Base-by-base conservation (phyloP, 2,113 vertebrate species). In the Rhagologus leucostigma region DNA sequence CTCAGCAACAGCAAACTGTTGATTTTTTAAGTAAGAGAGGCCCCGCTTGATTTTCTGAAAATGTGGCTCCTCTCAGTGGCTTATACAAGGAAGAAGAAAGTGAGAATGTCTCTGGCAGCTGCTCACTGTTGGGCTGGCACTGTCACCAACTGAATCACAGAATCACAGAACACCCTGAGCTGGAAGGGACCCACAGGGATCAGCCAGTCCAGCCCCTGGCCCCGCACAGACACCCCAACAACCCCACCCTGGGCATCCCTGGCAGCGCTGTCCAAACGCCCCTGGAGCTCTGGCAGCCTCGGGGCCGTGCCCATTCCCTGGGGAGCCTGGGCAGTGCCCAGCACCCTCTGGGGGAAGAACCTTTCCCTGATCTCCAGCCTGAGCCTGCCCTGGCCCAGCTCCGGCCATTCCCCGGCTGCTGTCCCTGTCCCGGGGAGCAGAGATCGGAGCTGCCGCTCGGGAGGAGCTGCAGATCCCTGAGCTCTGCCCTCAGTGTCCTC, bases 191-290 rank as follows among this genome's bases (percentile, higher is more conserved):
- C 13, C 37, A 0, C 30, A 3, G 3, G 46, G 44, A 44, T 44
- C 6, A 50, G 3, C 7, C 2, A 50, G 3, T 0, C 1, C 47
- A 19, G 0, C 13, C 1, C 64, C 42, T 0, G 5, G 0, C 49
- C 59, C 59, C 73, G 50, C 67, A 4, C 59, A 73, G 50, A 49
- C 13, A 12, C 60, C 59, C 59, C 76, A 80, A 0, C 55, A 78
- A 0, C 0, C 42, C 42, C 33, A 21, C 3, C 35, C 42, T 33
- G 35, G 1, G 2, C 50, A 47, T 4, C 57, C 81, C 81, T 68
- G 78, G 32, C 65, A 53, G 76, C 9, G 2, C n/a, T 68, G 52
- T 0, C 64, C 53, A 39, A 69, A 69, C 2, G 33, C 77, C 21
- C 49, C 76, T 70, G 65, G 12, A 60, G 80, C 80, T 83, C 37